Percentiles rank a stretch among this genome's conserved stretches.
These are phyloP conservation scores for Pandemis cinnamomeana DNA, from an alignment of 2,888 invertebrate genomes.

Conservation along the genomic window DNA sequence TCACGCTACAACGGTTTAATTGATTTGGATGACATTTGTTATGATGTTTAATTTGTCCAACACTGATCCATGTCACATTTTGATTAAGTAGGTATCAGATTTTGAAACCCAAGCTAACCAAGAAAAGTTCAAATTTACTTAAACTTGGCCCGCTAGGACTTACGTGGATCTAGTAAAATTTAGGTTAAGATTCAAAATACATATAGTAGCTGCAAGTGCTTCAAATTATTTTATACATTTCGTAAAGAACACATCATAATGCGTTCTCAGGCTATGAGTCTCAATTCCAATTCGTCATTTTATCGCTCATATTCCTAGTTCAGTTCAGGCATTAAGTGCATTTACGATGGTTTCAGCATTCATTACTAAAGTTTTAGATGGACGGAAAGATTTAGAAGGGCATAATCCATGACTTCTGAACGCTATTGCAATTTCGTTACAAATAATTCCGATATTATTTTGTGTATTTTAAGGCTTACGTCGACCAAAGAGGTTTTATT, in stretches of 20 bases:
- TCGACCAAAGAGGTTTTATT: slow-evolving; percentile 12
- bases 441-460: slow-evolving; percentile 15
- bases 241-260: background rate
- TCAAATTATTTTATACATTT: no score
- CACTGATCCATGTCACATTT: no score
- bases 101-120: no score
- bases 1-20: no score
- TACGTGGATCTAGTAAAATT: no score
- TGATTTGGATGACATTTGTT: no score
- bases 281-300: background rate
- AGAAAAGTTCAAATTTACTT: no score
- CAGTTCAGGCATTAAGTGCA: background rate
- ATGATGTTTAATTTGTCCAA: no score
- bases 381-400: background rate
- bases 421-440: background rate
- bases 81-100: no score
- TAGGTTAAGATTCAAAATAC: background rate
- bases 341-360: background rate
- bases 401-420: background rate
- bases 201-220: background rate
- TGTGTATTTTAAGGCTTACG: slow-evolving; percentile 18
- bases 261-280: background rate
- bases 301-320: background rate
- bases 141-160: no score
- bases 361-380: background rate